Evolutionary conservation across 2,888 invertebrate species (phyloP).

Genomic region (Eupeodes luniger): DNA sequence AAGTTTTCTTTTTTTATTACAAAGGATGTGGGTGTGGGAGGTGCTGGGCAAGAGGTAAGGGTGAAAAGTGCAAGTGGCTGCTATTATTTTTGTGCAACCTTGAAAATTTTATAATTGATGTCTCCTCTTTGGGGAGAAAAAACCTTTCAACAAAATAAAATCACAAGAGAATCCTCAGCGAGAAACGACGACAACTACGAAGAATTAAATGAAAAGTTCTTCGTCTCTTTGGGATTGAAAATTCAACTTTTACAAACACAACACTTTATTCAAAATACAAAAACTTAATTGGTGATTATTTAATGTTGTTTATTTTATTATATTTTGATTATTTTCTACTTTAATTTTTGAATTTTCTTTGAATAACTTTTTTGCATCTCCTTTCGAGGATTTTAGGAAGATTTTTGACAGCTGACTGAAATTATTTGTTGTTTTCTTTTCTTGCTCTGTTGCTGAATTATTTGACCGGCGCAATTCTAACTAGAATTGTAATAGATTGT

Average conservation of each 20-base stretch:
- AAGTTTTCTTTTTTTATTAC: neutral
- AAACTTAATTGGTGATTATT: neutral
- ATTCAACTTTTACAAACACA: neutral
- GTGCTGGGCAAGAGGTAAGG: neutral
- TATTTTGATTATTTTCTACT: constrained; percentile 4
- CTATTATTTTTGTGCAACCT: constrained; percentile 59
- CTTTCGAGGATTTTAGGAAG: constrained; percentile 39
- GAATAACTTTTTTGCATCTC: constrained; percentile 21
- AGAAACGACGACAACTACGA: neutral
- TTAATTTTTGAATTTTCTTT: constrained; percentile 17
- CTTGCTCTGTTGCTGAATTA: constrained; percentile 62
- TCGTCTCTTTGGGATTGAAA: neutral
- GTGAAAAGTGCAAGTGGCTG: constrained; percentile 22
- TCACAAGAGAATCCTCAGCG: neutral
- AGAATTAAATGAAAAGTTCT: constrained; percentile 16
- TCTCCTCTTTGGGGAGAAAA: constrained; percentile 29
- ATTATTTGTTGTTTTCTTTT: constrained; percentile 39
- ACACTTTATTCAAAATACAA: neutral
- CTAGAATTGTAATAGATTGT: constrained; percentile 19
- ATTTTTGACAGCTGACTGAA: constrained; percentile 71
- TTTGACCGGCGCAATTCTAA: constrained; percentile 62
- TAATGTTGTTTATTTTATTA: neutral
- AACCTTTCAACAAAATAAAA: neutral
- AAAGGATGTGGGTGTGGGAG: constrained; percentile 5
- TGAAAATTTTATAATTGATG: constrained; percentile 49